A percentile compares a stretch with the other conserved stretches of the same genome.
Evolutionary conservation across 2,888 invertebrate genomes (phyloP).

Genomic region (Ochlodes sylvanus): DNA sequence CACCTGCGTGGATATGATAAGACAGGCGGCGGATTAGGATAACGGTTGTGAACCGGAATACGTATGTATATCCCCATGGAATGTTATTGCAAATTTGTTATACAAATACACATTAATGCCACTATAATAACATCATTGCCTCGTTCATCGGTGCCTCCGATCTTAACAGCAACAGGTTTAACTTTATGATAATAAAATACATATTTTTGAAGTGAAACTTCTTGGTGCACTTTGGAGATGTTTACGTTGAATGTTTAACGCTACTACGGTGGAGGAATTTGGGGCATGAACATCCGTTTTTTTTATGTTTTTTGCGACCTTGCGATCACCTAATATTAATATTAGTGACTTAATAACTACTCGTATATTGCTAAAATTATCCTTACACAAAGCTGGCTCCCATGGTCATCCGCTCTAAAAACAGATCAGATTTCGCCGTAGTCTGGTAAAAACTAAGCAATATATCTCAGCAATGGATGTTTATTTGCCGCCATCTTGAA

Average conservation of each 20-base stretch:
- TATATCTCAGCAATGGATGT: conserved; percentile 4
- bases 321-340: too few species aligned
- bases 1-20: not conserved
- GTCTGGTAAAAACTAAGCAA: not conserved
- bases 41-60: not conserved
- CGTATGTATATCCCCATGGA: not conserved
- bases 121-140: not conserved
- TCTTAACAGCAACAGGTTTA: too few species aligned
- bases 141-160: not conserved
- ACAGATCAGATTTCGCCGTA: not conserved
- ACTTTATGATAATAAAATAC: too few species aligned
- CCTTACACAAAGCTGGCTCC: too few species aligned
- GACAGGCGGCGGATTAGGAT: not conserved
- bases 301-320: too few species aligned
- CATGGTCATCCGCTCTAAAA: not conserved
- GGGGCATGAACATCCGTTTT: too few species aligned
- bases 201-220: too few species aligned
- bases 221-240: too few species aligned
- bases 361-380: too few species aligned
- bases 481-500: not conserved
- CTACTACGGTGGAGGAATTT: too few species aligned
- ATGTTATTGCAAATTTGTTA: conserved; percentile 6
- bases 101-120: not conserved
- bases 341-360: too few species aligned
- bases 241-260: too few species aligned